Percentiles rank a stretch among this genome's conserved stretches.
phyloP scores from a whole-genome alignment of 1,140 invertebrate species.

The Orchesella cincta region DNA sequence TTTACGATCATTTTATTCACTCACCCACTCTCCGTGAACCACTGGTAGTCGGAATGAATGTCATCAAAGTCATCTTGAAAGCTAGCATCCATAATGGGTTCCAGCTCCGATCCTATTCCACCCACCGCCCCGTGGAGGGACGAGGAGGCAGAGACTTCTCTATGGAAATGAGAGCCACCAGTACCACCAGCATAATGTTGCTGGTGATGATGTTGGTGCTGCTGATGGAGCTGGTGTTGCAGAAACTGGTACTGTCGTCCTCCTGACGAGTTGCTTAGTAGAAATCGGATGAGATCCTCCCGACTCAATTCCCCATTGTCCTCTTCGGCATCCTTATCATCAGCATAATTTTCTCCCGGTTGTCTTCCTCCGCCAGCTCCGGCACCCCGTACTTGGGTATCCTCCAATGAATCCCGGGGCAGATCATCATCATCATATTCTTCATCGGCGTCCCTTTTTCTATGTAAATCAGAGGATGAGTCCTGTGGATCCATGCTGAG shows the following conservation, averaged over 20 bases:
- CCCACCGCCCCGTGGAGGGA: not conserved
- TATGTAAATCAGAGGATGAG: constrained; percentile 9
- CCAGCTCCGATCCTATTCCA: constrained; percentile 11
- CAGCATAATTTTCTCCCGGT: not conserved
- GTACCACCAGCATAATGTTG: constrained; percentile 3
- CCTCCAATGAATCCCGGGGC: not conserved
- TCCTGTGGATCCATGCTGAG: constrained; percentile 11
- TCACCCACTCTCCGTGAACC: constrained; percentile 47
- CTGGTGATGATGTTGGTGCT: not conserved
- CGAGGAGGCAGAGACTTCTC: not conserved
- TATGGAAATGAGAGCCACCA: not conserved
- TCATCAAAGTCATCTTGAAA: constrained; percentile 47
- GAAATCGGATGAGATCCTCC: not conserved
- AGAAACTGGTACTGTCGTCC: not conserved
- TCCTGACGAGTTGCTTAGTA: not conserved
- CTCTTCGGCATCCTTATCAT: constrained; percentile 10
- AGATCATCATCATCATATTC: constrained; percentile 8
- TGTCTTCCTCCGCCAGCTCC: not conserved
- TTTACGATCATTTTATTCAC: constrained; percentile 17
- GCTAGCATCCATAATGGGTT: constrained; percentile 46
- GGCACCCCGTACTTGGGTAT: not conserved
- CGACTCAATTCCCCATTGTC: not conserved
- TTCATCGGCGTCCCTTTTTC: not conserved
- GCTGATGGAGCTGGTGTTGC: not conserved
- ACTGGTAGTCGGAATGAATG: constrained; percentile 45